Percentiles rank a stretch among this genome's conserved stretches.
Conservation (phyloP, 2,113 vertebrate genomes). For the Rhinopomastus cyanomelas region DNA sequence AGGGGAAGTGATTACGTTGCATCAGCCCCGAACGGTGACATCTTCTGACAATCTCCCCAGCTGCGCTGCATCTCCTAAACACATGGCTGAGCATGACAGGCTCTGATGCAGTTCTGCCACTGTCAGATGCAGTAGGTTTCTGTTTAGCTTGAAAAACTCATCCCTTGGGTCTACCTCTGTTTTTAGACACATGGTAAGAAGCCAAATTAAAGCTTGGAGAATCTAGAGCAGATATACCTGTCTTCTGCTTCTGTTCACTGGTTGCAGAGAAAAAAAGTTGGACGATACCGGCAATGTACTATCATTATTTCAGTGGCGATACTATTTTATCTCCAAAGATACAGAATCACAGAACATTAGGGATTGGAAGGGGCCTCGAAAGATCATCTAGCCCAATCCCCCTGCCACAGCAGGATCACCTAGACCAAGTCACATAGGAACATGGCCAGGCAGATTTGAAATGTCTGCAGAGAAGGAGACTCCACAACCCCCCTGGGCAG, state of each 20-base stretch:
- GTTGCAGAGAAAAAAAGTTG: neutral
- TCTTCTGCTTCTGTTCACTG: neutral
- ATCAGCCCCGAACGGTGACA: neutral
- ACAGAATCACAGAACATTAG: too few species aligned
- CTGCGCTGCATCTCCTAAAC: neutral
- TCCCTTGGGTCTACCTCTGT: neutral
- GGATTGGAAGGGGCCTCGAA: too few species aligned
- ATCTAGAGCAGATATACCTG: neutral
- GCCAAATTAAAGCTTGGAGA: neutral
- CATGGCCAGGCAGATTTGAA: too few species aligned
- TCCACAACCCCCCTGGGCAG: too few species aligned
- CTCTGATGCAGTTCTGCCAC: neutral
- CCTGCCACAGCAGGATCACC: too few species aligned
- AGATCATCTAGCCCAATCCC: too few species aligned
- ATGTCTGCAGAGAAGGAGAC: too few species aligned
- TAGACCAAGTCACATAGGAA: too few species aligned
- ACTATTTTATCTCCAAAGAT: neutral
- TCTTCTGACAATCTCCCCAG: constrained; percentile 1
- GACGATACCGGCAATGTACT: neutral
- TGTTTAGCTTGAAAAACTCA: neutral
- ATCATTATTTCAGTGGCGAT: neutral
- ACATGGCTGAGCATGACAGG: constrained; percentile 7
- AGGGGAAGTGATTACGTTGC: neutral
- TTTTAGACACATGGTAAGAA: neutral
- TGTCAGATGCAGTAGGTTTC: neutral